These are phyloP conservation scores for Caradrina kadenii DNA, from an alignment of 2,888 invertebrate species.

Conservation along the genomic window DNA sequence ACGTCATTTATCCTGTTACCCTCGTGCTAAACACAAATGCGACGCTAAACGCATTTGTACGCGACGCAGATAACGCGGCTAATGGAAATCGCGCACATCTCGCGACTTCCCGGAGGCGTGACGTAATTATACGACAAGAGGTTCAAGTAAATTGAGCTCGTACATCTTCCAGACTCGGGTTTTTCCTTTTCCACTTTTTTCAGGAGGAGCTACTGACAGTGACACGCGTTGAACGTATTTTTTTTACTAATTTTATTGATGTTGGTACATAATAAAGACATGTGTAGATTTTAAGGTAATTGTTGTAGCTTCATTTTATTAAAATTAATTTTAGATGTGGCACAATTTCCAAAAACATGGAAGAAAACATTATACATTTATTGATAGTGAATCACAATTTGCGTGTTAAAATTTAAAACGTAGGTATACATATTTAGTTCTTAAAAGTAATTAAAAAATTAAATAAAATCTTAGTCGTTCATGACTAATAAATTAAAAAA, in stretches of 20 bases:
- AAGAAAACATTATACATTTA: too few relatives aligned
- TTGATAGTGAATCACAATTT: too few relatives aligned
- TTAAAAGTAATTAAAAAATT: too few relatives aligned
- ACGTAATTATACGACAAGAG: conserved; percentile 54
- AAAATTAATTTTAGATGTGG: too few relatives aligned
- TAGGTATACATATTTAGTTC: too few relatives aligned
- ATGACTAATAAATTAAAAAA: too few relatives aligned
- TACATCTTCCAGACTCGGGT: conserved; percentile 33
- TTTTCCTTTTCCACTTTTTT: conserved; percentile 11
- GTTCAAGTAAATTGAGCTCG: conserved; percentile 41
- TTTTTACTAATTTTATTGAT: conserved; percentile 7
- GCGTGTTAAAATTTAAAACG: too few relatives aligned
- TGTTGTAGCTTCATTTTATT: too few relatives aligned
- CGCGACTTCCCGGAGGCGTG: conserved; percentile 35
- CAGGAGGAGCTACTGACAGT: not conserved
- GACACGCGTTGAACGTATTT: conserved; percentile 2
- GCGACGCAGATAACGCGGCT: conserved; percentile 53
- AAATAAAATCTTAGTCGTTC: too few relatives aligned
- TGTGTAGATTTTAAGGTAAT: too few relatives aligned
- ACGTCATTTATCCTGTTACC: conserved; percentile 36
- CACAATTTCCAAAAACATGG: too few relatives aligned
- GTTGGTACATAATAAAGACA: too few relatives aligned
- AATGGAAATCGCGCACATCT: conserved; percentile 53
- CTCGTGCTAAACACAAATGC: conserved; percentile 48
- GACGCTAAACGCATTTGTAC: conserved; percentile 54